These are phyloP conservation scores for Drosophila setifemur DNA, from an alignment of 1,140 invertebrate species.

Conservation along the genomic window DNA sequence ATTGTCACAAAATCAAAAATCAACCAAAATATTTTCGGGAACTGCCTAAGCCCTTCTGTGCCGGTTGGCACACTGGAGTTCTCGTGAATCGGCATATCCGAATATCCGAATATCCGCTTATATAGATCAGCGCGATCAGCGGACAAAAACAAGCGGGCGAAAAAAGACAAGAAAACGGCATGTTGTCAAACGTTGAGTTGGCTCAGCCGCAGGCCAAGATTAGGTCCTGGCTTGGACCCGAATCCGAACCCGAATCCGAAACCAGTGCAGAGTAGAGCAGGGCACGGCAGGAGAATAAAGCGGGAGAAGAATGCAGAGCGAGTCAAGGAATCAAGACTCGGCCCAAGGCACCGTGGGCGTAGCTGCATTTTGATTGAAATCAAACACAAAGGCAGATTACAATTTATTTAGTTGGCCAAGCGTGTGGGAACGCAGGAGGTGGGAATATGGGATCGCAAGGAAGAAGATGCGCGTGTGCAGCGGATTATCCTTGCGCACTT, in stretches of 20 bases:
- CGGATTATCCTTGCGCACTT: conserved; percentile 70
- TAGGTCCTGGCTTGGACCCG: conserved; percentile 29
- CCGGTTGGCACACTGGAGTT: conserved; percentile 19
- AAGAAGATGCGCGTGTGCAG: conserved; percentile 64
- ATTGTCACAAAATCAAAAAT: conserved; percentile 77
- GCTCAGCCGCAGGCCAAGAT: conserved; percentile 70
- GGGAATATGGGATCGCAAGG: background rate
- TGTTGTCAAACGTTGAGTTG: conserved; percentile 74
- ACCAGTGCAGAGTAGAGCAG: no score
- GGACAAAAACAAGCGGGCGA: conserved; percentile 23
- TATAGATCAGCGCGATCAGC: conserved; percentile 65
- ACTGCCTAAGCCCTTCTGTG: conserved; percentile 33
- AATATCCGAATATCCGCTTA: conserved; percentile 63
- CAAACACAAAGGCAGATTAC: conserved; percentile 74
- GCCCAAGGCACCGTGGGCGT: conserved; percentile 48
- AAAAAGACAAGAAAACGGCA: conserved; percentile 58
- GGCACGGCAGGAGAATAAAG: background rate
- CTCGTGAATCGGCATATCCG: conserved; percentile 54
- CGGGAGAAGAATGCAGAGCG: conserved; percentile 1
- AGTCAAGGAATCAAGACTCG: conserved; percentile 18
- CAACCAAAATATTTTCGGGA: conserved; percentile 72
- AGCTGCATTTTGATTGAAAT: conserved; percentile 76
- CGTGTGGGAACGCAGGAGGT: conserved; percentile 3
- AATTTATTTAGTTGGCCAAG: conserved; percentile 75
- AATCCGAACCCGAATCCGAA: background rate